Percentiles rank a stretch among this genome's conserved stretches.
Conservation (phyloP, 2,888 invertebrate species). For the Phaedon cochleariae region DNA sequence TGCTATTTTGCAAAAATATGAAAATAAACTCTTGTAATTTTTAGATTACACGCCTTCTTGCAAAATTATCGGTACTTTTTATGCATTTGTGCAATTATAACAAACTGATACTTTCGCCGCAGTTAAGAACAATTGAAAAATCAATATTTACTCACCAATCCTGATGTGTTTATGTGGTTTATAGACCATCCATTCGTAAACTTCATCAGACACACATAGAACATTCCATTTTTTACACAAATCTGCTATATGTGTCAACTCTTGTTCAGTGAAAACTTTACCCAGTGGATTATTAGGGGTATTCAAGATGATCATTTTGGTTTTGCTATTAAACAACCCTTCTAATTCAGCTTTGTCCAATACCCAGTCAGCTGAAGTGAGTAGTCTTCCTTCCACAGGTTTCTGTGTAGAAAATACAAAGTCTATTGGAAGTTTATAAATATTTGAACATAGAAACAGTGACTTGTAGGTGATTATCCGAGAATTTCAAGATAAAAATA, state of each 20-base stretch:
- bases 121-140: too few relatives aligned
- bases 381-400: slow-evolving; percentile 54
- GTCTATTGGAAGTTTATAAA: too few relatives aligned
- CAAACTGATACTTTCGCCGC: too few relatives aligned
- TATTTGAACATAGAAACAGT: too few relatives aligned
- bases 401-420: slow-evolving; percentile 30
- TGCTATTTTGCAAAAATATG: too few relatives aligned
- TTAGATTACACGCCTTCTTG: too few relatives aligned
- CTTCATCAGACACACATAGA: slow-evolving; percentile 94
- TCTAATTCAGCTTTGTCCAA: slow-evolving; percentile 84
- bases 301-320: slow-evolving; percentile 95
- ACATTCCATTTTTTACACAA: slow-evolving; percentile 93
- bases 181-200: slow-evolving; percentile 97
- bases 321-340: slow-evolving; percentile 82
- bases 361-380: slow-evolving; percentile 87
- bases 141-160: slow-evolving; percentile 76
- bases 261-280: slow-evolving; percentile 80
- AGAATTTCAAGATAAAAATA: too few relatives aligned
- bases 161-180: slow-evolving; percentile 84
- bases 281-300: slow-evolving; percentile 98
- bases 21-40: too few relatives aligned
- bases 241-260: slow-evolving; percentile 81
- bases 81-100: too few relatives aligned
- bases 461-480: too few relatives aligned
- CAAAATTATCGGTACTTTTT: too few relatives aligned